These are phyloP conservation scores for Orchestes rusci DNA, from an alignment of 2,888 invertebrate species.

Conservation along the genomic window DNA sequence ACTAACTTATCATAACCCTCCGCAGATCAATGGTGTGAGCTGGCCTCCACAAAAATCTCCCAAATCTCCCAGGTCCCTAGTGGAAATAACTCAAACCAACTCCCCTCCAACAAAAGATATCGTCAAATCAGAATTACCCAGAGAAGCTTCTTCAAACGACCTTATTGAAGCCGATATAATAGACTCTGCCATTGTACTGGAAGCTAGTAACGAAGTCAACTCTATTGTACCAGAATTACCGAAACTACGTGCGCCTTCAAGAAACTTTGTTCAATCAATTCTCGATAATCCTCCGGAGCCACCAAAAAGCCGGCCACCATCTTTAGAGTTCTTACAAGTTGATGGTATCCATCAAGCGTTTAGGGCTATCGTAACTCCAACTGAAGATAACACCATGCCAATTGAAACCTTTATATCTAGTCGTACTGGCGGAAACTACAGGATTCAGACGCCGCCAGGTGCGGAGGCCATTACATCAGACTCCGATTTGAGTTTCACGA, in stretches of 20 bases:
- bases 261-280: not conserved
- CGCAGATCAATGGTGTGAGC: constrained; percentile 19
- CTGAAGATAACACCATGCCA: constrained; percentile 9
- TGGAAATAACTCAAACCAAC: too few relatives aligned
- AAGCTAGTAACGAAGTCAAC: too few relatives aligned
- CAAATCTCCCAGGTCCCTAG: too few relatives aligned
- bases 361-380: constrained; percentile 18
- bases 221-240: constrained; percentile 4
- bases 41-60: constrained; percentile 13
- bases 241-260: not conserved
- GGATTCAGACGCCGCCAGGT: constrained; percentile 1
- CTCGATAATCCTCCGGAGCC: constrained; percentile 10
- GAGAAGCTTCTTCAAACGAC: too few relatives aligned
- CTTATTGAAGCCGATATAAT: too few relatives aligned
- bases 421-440: not conserved
- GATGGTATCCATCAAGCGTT: constrained; percentile 19
- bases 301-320: constrained; percentile 12
- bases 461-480: constrained; percentile 39
- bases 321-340: constrained; percentile 3
- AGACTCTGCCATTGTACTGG: too few relatives aligned
- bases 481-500: constrained; percentile 40
- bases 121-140: too few relatives aligned
- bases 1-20: constrained; percentile 23
- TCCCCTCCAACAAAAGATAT: constrained; percentile 4
- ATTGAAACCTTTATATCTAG: not conserved